Evolutionary conservation across 2,113 vertebrate genomes (phyloP), one percentile per base, ranked within the genome.

Genomic region (Pituophis catenifer): DNA sequence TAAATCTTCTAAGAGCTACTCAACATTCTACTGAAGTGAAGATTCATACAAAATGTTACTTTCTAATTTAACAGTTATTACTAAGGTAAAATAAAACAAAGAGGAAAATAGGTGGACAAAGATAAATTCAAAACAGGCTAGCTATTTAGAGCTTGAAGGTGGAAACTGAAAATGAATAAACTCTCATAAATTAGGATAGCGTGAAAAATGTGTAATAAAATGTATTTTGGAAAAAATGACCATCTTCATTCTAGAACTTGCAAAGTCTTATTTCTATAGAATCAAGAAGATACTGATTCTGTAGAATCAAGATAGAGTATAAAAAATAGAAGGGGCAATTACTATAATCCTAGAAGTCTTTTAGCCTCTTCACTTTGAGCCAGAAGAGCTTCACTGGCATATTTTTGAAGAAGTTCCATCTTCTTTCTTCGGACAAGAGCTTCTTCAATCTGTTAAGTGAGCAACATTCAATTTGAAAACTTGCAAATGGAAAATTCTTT

Each of bases 351-450:
- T 88, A 99, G 44, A 11, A 99, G 98, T 3, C 98, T 97, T 94
- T 97, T 98, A 89, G 99, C 99, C 33, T 99, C 99, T 90, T 99
- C 98, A 0, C 99, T 99, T 96, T 99, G 99, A 3, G 99, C 99
- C 98, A 99, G 98, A n/a, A 99, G 97, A 13, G 98, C 98, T 96
- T 99, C 99, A 24, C 99, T 99, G 92, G 99, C 98, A 0, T 99
- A 99, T n/a, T 99, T 99, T 96, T 99, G 98, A 44, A 99, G 97
- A 59, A 99, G 96, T 94, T 99, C 99, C 99, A 99, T 99, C 98
- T 99, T 99, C 98, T 99, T 99, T 94, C 99, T 98, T 70, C 98
- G 97, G 5, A 99, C 98, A 21, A 99, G 98, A 23, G 99, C 99
- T 95, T 99, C 99, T 96, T 99, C 99, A 57, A 99, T 99, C 99